Evolutionary conservation across 2,113 vertebrate species (phyloP), one percentile per base, ranked within the genome.

Genomic region (Chionis minor): DNA sequence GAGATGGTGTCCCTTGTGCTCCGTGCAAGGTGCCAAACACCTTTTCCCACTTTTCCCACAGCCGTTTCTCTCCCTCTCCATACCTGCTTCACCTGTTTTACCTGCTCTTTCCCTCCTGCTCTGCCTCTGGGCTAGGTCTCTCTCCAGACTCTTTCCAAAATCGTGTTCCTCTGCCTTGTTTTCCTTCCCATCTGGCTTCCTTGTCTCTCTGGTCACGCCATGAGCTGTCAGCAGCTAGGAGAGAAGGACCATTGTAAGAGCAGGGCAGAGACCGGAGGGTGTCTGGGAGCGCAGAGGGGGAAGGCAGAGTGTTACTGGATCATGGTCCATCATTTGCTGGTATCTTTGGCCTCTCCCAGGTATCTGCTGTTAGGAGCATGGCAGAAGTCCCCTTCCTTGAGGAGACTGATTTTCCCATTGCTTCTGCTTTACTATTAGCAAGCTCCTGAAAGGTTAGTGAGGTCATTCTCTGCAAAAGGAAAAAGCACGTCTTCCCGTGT

Each of bases 401-500:
- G 49, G 89, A 86, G 56, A 65, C 52, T 72, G 81, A 91, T 91
- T 94, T 89, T 80, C 86, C 70, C 44, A n/a, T 87, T 86, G 61
- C 88, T 91, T 87, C 86, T 65, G 10, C 65, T 91, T 91, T 45
- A 79, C 83, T 94, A 26, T 6, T 79, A 62, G 86, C 86, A 92
- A 89, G 83, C 74, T 95, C 62, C 92, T 91, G 94, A 95, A 97
- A 96, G 92, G 94, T 94, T 97, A 94, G 94, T 96, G 89, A 95
- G 94, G 86, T 84, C 73, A 90, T 97, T 97, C 93, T 81, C 94
- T 97, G 94, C 88, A 86, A 83, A 96, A 94, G 80, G 92, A 90
- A 86, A 97, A 97, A 80, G 78, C 74, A 82, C 14, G 8, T 87
- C 93, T 97, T 97, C 91, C 81, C 8, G n/a, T 95, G 97, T 94